Evolutionary conservation across 1,140 invertebrate genomes (phyloP).

Genomic region (Vanessa tameamea): DNA sequence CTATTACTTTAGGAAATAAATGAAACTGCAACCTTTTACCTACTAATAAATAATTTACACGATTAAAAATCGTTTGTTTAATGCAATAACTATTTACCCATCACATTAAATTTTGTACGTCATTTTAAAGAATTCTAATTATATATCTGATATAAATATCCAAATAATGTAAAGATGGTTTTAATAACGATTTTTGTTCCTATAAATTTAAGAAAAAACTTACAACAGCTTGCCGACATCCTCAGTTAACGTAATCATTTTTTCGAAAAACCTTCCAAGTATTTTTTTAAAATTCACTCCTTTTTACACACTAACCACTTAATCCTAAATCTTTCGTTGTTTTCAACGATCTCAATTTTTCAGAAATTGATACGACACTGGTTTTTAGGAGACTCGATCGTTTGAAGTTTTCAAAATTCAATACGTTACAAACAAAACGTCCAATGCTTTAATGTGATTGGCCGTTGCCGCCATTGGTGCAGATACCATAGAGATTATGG

Average conservation of each 20-base stretch:
- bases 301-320: constrained; percentile 16
- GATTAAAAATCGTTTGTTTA: too few species aligned
- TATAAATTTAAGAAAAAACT: constrained; percentile 40
- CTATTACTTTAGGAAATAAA: too few species aligned
- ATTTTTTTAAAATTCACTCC: constrained; percentile 4
- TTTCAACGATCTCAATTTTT: constrained; percentile 15
- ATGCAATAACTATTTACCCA: too few species aligned
- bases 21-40: too few species aligned
- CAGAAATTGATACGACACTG: constrained; percentile 3
- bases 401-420: constrained; percentile 39
- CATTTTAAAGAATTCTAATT: too few species aligned
- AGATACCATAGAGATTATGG: not conserved
- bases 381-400: constrained; percentile 22
- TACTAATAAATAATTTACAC: too few species aligned
- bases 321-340: not conserved
- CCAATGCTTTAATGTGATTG: constrained; percentile 32
- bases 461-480: not conserved
- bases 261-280: constrained; percentile 18
- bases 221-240: constrained; percentile 63
- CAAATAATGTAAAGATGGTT: not conserved
- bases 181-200: not conserved
- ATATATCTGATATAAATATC: too few species aligned
- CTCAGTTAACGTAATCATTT: constrained; percentile 60
- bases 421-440: constrained; percentile 40
- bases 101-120: not conserved